phyloP scores from a whole-genome alignment of 2,888 invertebrate species.

The Plebejus argus region DNA sequence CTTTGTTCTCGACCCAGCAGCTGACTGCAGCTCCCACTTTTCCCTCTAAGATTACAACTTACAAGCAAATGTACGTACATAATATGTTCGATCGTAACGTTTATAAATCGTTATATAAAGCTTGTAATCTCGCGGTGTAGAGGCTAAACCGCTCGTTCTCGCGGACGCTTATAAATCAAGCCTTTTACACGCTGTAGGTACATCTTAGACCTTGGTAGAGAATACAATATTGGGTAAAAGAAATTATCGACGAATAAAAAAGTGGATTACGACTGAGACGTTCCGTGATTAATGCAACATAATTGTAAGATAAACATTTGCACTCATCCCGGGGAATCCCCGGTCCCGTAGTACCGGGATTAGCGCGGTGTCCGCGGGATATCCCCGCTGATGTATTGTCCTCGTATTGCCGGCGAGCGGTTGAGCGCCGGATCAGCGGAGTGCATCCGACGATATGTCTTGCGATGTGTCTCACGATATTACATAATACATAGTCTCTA shows the following conservation, averaged over 20 bases:
- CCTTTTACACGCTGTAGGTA: background rate
- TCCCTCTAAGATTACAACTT: too few relatives aligned
- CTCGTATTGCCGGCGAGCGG: slow-evolving; percentile 26
- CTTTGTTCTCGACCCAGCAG: too few relatives aligned
- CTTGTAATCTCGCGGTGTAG: too few relatives aligned
- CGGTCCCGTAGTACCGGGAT: slow-evolving; percentile 15
- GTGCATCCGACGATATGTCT: slow-evolving; percentile 21
- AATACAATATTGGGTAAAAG: background rate
- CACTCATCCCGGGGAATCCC: background rate
- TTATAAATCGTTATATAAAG: too few relatives aligned
- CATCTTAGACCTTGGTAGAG: background rate
- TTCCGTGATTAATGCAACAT: slow-evolving; percentile 5
- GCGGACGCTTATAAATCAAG: background rate
- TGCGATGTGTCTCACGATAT: slow-evolving; percentile 5
- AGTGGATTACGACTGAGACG: background rate
- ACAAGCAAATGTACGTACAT: too few relatives aligned
- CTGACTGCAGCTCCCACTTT: too few relatives aligned
- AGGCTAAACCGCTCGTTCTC: background rate
- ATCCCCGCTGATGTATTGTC: slow-evolving; percentile 28
- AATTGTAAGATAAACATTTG: slow-evolving; percentile 22
- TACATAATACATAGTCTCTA: background rate
- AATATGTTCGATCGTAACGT: too few relatives aligned
- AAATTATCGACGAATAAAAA: slow-evolving; percentile 2
- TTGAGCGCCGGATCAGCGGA: slow-evolving; percentile 30
- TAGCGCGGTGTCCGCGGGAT: slow-evolving; percentile 9